Evolutionary conservation across 2,797 vertebrate genomes (phyloP).

Genomic region (Cryptoblepharus egeriae): DNA sequence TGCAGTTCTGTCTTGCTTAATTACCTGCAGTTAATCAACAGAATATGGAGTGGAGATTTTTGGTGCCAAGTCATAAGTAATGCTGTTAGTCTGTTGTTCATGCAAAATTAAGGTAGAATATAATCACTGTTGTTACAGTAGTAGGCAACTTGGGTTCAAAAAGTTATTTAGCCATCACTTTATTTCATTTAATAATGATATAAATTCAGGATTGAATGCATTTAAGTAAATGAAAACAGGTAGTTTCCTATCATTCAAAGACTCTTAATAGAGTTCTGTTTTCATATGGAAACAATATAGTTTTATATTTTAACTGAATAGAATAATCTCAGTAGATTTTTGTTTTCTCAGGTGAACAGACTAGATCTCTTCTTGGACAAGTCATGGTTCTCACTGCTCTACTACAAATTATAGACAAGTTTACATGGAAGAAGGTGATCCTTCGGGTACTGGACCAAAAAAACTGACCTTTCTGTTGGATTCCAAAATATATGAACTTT

Average conservation of each 20-base stretch:
- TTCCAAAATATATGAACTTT: constrained; percentile 91
- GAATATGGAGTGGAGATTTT: background rate
- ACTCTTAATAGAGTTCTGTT: background rate
- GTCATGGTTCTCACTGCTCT: background rate
- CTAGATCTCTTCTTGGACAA: no score
- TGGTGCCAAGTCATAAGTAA: background rate
- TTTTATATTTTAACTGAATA: background rate
- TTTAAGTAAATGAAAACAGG: background rate
- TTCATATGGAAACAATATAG: no score
- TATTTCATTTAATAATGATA: background rate
- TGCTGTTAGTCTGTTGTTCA: background rate
- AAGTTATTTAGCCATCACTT: background rate
- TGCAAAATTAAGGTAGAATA: rapidly evolving
- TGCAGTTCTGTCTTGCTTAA: constrained; percentile 85
- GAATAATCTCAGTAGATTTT: background rate
- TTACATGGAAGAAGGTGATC: no score
- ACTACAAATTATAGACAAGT: background rate
- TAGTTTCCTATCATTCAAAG: background rate
- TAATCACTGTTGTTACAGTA: rapidly evolving
- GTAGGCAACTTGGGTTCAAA: rapidly evolving
- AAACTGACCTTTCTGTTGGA: constrained; percentile 86
- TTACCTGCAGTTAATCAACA: constrained; percentile 73
- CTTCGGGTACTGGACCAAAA: no score
- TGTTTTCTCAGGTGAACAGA: background rate
- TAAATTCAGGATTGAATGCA: background rate